Evolutionary conservation across 1,140 invertebrate species (phyloP), one percentile per base, ranked within the genome.

Genomic region (Brachionus plicatilis): DNA sequence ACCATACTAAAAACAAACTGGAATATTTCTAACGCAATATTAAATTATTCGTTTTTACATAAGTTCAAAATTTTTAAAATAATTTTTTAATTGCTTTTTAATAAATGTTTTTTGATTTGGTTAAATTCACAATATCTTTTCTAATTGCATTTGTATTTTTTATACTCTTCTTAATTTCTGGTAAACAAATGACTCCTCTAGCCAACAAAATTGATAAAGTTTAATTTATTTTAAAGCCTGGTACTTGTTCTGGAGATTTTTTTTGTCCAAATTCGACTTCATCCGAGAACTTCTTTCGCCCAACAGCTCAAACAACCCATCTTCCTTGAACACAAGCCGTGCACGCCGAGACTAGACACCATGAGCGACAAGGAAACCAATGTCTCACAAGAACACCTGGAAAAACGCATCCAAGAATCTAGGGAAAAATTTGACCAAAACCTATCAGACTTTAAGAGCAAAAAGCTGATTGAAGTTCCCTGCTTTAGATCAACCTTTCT

Each of bases 401-500:
- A 82, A 3, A 20, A 41, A 7, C 20, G 53, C 27, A 27, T 68
- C 7, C 56, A 65, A 27, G 50, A 60, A 8, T 27, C 79, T 3
- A 24, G 43, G 5, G 79, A 82, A 60, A 60, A 65, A 33, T 82
- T 82, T 68, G 65, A 82, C n/a, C 33, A 82, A 60, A 82, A 82
- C 8, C 24, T 65, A 11, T 43, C 56, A 11, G 79, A 82, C 27
- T 82, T 82, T 47, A 82, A 82, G 11, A n/a, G 53, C 41, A 82
- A 82, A 47, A 82, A 82, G 29, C 2, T 82, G 3, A 27, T 43
- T 7, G 79, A 82, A 43, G 37, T 65, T 45, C 79, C 79, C 9
- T 82, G 79, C 43, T 82, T 82, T 82, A 60, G 79, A 24, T 82
- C 79, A 24, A 82, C 79, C n/a, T 82, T 82, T 82, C 12, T 82